Conservation (phyloP, 2,113 vertebrate genomes). For the Ceyx melanurus region DNA sequence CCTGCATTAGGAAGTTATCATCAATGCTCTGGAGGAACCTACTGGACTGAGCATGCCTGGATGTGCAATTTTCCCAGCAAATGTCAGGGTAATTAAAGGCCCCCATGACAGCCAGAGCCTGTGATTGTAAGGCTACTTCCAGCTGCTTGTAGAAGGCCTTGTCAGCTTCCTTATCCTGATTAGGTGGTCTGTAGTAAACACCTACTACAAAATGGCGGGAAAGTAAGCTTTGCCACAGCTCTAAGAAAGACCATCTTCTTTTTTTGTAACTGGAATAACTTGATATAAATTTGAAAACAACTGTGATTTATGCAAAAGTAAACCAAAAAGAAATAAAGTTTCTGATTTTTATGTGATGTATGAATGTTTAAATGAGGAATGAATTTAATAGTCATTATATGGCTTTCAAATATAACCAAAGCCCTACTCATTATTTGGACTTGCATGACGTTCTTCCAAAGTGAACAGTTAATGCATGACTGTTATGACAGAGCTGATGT, state of each 20-base stretch:
- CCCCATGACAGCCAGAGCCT: too few relatives aligned
- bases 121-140: too few relatives aligned
- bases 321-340: not conserved
- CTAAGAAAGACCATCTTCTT: not conserved
- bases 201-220: not conserved
- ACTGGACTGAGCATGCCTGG: too few relatives aligned
- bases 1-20: too few relatives aligned
- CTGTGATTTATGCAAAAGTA: not conserved
- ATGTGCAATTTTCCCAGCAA: too few relatives aligned
- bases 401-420: not conserved
- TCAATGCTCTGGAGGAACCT: too few relatives aligned
- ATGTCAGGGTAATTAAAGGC: too few relatives aligned
- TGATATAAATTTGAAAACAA: not conserved
- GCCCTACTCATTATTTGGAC: not conserved
- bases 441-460: not conserved
- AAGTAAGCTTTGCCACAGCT: not conserved
- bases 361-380: not conserved
- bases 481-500: accelerated
- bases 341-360: not conserved
- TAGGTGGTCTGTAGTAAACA: too few relatives aligned
- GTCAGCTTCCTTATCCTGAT: too few relatives aligned
- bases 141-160: too few relatives aligned
- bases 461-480: not conserved
- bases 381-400: not conserved
- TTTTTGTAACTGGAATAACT: not conserved